Evolutionary conservation across 2,888 invertebrate species (phyloP), one percentile per base, ranked within the genome.

Genomic region (Agelastica alni): DNA sequence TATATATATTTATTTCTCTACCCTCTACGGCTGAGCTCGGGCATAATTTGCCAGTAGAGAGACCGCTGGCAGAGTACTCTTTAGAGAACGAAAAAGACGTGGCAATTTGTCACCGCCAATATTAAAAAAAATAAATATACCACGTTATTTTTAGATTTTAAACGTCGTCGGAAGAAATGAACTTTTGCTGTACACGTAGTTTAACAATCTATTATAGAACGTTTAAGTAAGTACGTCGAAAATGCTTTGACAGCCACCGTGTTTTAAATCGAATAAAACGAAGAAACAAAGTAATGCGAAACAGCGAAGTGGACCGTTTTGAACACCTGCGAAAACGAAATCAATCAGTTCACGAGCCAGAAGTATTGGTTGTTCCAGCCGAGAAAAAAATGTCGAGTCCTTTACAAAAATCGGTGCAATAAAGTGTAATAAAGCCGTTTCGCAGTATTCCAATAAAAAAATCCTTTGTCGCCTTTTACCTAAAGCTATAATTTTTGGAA

Each of bases 361-460:
- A 37, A 14, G 47, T 17, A 48, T 48, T 30, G 37, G 47, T 48
- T 48, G 30, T 48, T 47, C 17, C 28, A 28, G 37, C n/a, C n/a
- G n/a, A 5, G 26, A 36, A 36, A 46, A 48, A 48, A 48, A 39
- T 37, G 39, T 7, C 30, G 6, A 14, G 4, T 18, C 47, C 26
- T 48, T 48, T 28, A 39, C 12, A 16, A 48, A 30, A 48, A 48
- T 39, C 28, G 18, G 7, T 12, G 39, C 47, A 18, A 30, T 39
- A 30, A 48, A 48, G 28, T 39, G 28, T 39, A 30, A 39, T 39
- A 39, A 48, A 48, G 30, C 14, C 17, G n/a, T 26, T 18, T 17
- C 16, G 30, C 47, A 32, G 18, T 20, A 13, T 45, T 10, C 12
- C 32, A 32, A 20, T 32, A 31, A 45, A 44, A 44, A n/a, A 6